These are phyloP conservation scores for Zaprionus camerounensis DNA, from an alignment of 1,140 invertebrate species.

Conservation along the genomic window DNA sequence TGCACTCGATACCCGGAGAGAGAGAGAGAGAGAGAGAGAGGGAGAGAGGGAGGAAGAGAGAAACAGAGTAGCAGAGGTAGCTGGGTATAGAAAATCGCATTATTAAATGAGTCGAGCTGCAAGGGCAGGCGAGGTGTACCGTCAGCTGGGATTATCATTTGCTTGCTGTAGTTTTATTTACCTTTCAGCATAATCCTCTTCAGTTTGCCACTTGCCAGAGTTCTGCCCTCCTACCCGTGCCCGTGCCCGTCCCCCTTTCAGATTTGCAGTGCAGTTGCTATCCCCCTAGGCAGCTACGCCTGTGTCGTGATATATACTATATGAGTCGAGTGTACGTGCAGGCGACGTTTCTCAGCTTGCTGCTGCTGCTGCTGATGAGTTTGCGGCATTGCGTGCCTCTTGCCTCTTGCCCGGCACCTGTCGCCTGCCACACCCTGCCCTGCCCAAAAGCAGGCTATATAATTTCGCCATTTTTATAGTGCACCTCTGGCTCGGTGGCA, in stretches of 20 bases:
- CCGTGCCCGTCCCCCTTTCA: neutral
- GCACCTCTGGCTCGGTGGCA: slow-evolving; percentile 47
- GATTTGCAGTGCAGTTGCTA: neutral
- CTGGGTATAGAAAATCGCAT: slow-evolving; percentile 22
- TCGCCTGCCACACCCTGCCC: slow-evolving; percentile 11
- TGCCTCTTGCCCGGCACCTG: neutral
- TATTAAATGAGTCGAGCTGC: slow-evolving; percentile 30
- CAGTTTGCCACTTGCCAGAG: slow-evolving; percentile 12
- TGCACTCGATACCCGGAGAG: too few species aligned
- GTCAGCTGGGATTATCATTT: slow-evolving; percentile 41
- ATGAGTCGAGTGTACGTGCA: slow-evolving; percentile 58
- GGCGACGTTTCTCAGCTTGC: slow-evolving; percentile 19
- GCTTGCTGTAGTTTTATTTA: slow-evolving; percentile 51
- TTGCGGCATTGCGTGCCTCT: slow-evolving; percentile 53
- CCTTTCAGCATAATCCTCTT: slow-evolving; percentile 60
- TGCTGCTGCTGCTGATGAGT: slow-evolving; percentile 42
- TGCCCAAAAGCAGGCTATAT: slow-evolving; percentile 63
- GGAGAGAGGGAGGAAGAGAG: neutral
- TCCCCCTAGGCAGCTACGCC: neutral
- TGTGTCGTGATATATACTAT: slow-evolving; percentile 10
- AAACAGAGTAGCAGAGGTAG: neutral
- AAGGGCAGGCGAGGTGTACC: slow-evolving; percentile 28
- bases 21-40: neutral
- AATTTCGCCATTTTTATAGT: slow-evolving; percentile 74
- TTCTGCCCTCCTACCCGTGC: neutral